Evolutionary conservation across 2,888 invertebrate genomes (phyloP).

Genomic region (Parochlus steinenii): DNA sequence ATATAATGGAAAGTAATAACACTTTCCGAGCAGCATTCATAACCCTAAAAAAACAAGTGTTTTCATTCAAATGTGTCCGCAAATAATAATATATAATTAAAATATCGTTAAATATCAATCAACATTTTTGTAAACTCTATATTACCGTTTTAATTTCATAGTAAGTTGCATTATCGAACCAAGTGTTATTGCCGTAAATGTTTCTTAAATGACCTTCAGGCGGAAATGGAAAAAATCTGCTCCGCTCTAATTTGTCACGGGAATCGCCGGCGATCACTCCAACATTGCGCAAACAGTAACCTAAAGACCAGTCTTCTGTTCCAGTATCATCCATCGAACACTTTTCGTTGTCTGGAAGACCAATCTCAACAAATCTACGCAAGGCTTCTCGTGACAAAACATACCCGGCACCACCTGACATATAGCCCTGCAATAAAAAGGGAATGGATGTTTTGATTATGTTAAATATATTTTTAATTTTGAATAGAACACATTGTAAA

Average conservation of each 20-base stretch:
- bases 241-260: constrained; percentile 60
- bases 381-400: constrained; percentile 66
- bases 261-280: constrained; percentile 72
- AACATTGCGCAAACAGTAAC: constrained; percentile 63
- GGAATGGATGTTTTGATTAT: no score
- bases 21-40: constrained; percentile 77
- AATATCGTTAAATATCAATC: background rate
- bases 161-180: constrained; percentile 86
- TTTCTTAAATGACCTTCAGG: constrained; percentile 75
- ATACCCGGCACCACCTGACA: constrained; percentile 80
- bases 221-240: constrained; percentile 81
- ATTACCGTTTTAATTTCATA: constrained; percentile 69
- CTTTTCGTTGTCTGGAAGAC: constrained; percentile 42
- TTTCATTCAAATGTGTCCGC: background rate
- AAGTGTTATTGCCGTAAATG: constrained; percentile 53
- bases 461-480: no score
- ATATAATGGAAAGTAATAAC: constrained; percentile 88
- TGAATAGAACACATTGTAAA: no score
- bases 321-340: constrained; percentile 55
- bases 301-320: constrained; percentile 86
- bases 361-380: constrained; percentile 50
- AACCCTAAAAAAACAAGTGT: constrained; percentile 37
- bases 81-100: background rate
- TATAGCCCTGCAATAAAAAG: constrained; percentile 64
- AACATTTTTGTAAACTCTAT: no score